These are phyloP conservation scores for Chrysocyon brachyurus DNA, from an alignment of 2,797 vertebrate genomes.

Conservation along the genomic window DNA sequence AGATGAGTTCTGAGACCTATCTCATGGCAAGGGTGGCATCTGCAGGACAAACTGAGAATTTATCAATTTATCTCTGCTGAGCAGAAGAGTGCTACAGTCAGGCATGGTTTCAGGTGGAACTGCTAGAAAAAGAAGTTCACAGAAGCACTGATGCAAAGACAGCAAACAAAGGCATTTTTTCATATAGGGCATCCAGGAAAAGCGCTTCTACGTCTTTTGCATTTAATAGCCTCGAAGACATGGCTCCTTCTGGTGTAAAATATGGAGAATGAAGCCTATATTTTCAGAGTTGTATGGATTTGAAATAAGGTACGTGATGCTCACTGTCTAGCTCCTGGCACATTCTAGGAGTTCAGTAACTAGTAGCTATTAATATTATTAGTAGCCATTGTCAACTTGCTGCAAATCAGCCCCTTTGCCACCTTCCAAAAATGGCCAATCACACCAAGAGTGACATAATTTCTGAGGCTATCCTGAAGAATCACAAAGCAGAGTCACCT, in stretches of 20 bases:
- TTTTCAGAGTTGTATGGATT: neutral
- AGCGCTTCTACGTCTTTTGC: neutral
- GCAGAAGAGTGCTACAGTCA: neutral
- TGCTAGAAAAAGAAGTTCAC: neutral
- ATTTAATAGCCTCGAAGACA: neutral
- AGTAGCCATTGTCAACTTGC: neutral
- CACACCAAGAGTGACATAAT: neutral
- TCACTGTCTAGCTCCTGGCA: neutral
- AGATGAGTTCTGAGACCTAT: neutral
- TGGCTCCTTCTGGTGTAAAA: neutral
- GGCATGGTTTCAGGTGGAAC: neutral
- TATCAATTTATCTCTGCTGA: neutral
- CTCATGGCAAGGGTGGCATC: neutral
- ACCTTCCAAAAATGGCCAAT: neutral
- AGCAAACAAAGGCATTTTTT: neutral
- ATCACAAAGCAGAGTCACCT: neutral
- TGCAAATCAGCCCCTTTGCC: neutral
- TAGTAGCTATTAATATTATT: neutral
- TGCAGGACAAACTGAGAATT: constrained; percentile 53
- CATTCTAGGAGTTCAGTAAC: neutral
- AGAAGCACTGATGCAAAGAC: neutral
- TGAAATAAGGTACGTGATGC: neutral
- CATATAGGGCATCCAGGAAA: neutral
- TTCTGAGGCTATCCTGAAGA: neutral
- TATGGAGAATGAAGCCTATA: neutral